phyloP scores from a whole-genome alignment of 1,140 invertebrate species.

The Sogatella furcifera region DNA sequence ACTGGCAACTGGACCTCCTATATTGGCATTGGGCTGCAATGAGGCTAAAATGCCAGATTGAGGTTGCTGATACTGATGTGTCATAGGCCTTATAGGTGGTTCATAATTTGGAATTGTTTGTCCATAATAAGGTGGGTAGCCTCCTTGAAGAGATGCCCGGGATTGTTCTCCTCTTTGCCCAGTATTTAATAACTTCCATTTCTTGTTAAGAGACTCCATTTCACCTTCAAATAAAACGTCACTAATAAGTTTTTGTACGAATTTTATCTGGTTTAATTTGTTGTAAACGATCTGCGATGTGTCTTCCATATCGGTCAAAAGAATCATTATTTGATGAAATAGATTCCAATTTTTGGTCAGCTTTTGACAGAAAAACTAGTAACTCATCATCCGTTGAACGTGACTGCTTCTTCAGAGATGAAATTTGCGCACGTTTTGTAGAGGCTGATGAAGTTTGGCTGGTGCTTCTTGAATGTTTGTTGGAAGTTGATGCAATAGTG shows the following conservation, averaged over 20 bases:
- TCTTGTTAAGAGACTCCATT: conserved; percentile 9
- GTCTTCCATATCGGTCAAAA: conserved; percentile 14
- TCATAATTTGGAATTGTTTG: too few species aligned
- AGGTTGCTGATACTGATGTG: too few species aligned
- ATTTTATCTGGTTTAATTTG: conserved; percentile 12
- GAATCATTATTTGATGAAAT: not conserved
- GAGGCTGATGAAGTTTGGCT: not conserved
- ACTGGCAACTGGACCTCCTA: too few species aligned
- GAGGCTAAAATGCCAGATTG: too few species aligned
- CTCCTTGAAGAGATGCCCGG: too few species aligned
- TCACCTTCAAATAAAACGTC: conserved; percentile 16
- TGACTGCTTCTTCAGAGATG: not conserved
- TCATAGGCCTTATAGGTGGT: too few species aligned
- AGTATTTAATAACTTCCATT: too few species aligned
- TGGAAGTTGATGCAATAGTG: not conserved
- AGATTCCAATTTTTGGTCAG: conserved; percentile 1
- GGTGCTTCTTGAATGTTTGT: not conserved
- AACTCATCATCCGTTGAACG: not conserved
- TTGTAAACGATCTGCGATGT: not conserved
- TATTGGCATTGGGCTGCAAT: too few species aligned
- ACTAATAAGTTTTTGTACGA: conserved; percentile 14
- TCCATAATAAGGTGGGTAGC: too few species aligned
- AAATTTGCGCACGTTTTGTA: not conserved
- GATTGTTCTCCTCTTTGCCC: too few species aligned
- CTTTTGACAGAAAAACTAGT: not conserved